Percentiles rank a stretch among this genome's conserved stretches.
Evolutionary conservation across 2,888 invertebrate species (phyloP).

Genomic region (Nezara viridula): DNA sequence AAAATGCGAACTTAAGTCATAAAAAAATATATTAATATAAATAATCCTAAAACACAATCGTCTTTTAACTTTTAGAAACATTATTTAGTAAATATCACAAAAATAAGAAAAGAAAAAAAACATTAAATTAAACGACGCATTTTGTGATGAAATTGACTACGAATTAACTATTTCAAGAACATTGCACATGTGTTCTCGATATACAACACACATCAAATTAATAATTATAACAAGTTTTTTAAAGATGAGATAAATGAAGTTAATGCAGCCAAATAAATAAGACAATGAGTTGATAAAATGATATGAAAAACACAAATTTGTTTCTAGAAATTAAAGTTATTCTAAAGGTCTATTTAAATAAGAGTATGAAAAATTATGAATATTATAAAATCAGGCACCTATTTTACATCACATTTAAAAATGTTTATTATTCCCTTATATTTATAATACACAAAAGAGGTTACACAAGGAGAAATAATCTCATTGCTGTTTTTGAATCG

Average conservation of each 20-base stretch:
- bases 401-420: constrained; percentile 59
- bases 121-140: constrained; percentile 5
- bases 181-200: not conserved
- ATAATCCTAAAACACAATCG: constrained; percentile 52
- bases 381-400: constrained; percentile 60
- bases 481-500: not conserved
- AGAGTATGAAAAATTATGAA: constrained; percentile 58
- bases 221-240: not conserved
- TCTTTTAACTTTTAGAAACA: constrained; percentile 57
- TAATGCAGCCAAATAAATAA: constrained; percentile 12
- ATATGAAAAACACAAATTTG: not conserved
- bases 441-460: constrained; percentile 51
- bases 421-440: constrained; percentile 50
- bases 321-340: constrained; percentile 49
- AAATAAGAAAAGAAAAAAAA: constrained; percentile 22
- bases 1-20: constrained; percentile 54
- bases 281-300: constrained; percentile 34
- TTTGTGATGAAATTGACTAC: constrained; percentile 53
- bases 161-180: constrained; percentile 22
- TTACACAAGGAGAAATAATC: constrained; percentile 15
- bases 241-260: constrained; percentile 1
- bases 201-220: constrained; percentile 33
- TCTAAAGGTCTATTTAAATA: constrained; percentile 57
- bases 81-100: constrained; percentile 49
- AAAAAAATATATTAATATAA: constrained; percentile 60